These are phyloP conservation scores for Serripes groenlandicus DNA, from an alignment of 2,888 invertebrate species.

Conservation along the genomic window DNA sequence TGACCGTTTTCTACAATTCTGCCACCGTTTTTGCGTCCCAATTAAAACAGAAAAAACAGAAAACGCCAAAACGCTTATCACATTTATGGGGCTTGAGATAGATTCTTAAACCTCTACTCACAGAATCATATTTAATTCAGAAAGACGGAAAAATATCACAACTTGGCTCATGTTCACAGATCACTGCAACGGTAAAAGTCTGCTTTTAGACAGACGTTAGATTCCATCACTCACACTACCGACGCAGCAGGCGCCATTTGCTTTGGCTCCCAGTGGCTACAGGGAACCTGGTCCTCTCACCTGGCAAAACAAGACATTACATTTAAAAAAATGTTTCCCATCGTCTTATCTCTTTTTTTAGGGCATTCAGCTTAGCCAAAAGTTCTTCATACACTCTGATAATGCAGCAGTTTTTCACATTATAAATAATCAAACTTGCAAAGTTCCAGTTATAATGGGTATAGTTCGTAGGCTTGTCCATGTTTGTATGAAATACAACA, in stretches of 20 bases:
- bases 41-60: conserved; percentile 36
- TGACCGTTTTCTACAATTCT: conserved; percentile 16
- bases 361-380: background rate
- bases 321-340: too few species aligned
- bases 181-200: conserved; percentile 38
- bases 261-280: conserved; percentile 43
- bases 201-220: conserved; percentile 24
- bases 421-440: conserved; percentile 58
- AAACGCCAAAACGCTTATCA: conserved; percentile 2
- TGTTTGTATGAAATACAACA: conserved; percentile 41
- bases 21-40: conserved; percentile 19
- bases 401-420: conserved; percentile 58
- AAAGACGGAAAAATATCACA: conserved; percentile 6
- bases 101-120: conserved; percentile 31
- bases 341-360: conserved; percentile 31
- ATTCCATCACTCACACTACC: background rate
- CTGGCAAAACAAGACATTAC: too few species aligned
- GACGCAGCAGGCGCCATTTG: conserved; percentile 35
- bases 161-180: conserved; percentile 35
- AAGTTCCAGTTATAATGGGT: conserved; percentile 40
- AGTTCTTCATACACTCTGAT: conserved; percentile 53
- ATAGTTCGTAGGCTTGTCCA: conserved; percentile 52
- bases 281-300: conserved; percentile 34
- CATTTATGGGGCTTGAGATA: conserved; percentile 43
- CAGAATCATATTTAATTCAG: conserved; percentile 23